Conservation (phyloP, 2,797 vertebrate genomes). For the Gallirallus australis region DNA sequence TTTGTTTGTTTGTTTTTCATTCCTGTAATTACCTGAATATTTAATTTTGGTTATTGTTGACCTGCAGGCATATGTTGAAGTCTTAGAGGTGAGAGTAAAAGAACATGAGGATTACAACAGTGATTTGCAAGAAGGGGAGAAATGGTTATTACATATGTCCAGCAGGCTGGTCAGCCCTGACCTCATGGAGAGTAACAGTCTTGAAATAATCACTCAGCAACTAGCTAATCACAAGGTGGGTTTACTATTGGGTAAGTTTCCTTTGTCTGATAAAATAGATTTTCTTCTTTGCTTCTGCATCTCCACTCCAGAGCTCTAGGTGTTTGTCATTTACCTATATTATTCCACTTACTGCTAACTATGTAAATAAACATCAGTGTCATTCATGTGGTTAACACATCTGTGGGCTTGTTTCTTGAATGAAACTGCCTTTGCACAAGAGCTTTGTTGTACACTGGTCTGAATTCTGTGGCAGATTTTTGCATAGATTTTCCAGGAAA, state of each 20-base stretch:
- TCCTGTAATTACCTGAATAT: neutral
- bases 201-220: conserved; percentile 93
- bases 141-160: conserved; percentile 97
- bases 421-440: neutral
- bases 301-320: neutral
- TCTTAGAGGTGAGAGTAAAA: conserved; percentile 87
- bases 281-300: neutral
- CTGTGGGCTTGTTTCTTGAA: neutral
- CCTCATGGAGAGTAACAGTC: conserved; percentile 83
- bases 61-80: conserved; percentile 83
- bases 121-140: conserved; percentile 95
- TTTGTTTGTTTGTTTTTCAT: neutral
- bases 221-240: conserved; percentile 95
- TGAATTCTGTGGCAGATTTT: neutral
- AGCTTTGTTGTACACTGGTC: neutral
- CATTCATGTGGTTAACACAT: neutral
- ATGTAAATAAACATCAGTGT: neutral
- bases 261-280: neutral
- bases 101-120: conserved; percentile 93
- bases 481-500: neutral
- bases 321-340: neutral
- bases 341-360: neutral
- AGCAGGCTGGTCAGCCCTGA: conserved; percentile 92
- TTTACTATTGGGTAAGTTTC: neutral
- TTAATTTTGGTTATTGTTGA: neutral